Percentiles rank a stretch among this genome's conserved stretches.
Evolutionary conservation across 2,113 vertebrate species (phyloP).

Genomic region (Corythoichthys intestinalis): DNA sequence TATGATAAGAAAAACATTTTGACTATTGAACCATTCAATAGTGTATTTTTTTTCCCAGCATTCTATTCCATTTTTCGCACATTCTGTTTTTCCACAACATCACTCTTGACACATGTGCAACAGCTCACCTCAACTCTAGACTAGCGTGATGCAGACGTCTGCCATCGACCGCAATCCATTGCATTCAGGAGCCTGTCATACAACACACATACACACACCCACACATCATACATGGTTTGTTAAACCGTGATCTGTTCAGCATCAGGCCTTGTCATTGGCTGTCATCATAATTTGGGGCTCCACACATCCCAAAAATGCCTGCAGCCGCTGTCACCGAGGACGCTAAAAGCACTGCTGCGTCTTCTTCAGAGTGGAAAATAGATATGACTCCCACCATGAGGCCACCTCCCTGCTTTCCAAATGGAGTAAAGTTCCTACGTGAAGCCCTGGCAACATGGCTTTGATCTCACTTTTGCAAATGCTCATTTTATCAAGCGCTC

Average conservation of each 20-base stretch:
- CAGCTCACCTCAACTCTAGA: conserved; percentile 46
- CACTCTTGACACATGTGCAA: conserved; percentile 32
- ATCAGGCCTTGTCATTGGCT: conserved; percentile 49
- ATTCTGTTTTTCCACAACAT: conserved; percentile 20
- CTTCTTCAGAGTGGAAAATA: conserved; percentile 43
- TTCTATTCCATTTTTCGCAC: not conserved
- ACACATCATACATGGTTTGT: conserved; percentile 31
- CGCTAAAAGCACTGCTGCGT: not conserved
- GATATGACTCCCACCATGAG: conserved; percentile 31
- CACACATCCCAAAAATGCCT: conserved; percentile 20
- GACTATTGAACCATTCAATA: conserved; percentile 18
- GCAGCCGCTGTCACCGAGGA: not conserved
- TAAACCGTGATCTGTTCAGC: conserved; percentile 39
- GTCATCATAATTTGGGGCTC: conserved; percentile 60
- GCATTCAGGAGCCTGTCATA: conserved; percentile 54
- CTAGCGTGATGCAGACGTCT: conserved; percentile 52
- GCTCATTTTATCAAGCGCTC: conserved; percentile 52
- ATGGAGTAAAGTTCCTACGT: conserved; percentile 20
- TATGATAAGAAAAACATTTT: conserved; percentile 14
- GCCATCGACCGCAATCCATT: conserved; percentile 38
- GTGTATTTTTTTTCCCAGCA: not conserved
- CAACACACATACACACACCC: conserved; percentile 16
- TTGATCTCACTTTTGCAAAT: conserved; percentile 68
- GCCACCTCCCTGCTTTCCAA: conserved; percentile 1
- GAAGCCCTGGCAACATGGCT: conserved; percentile 22